Percentiles rank a stretch among this genome's conserved stretches.
Evolutionary conservation across 37 sponge, comb jelly and placozoan genomes (phyloP).

Genomic region (Chondrosia reniformis): DNA sequence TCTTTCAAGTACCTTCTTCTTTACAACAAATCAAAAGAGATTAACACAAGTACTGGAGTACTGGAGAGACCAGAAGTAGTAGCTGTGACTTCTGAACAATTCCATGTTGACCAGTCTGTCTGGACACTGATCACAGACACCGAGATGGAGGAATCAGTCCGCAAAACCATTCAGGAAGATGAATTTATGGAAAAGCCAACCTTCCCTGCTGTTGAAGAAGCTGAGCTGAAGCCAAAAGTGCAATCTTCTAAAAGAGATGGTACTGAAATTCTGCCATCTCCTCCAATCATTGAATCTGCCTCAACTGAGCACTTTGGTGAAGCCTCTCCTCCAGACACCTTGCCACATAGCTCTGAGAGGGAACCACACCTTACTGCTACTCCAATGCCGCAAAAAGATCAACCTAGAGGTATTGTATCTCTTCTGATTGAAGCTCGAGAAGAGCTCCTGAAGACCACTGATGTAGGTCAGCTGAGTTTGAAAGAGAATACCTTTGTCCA

Average conservation of each 20-base stretch:
- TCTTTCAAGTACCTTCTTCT: not conserved
- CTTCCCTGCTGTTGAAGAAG: not conserved
- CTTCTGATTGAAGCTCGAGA: too few species aligned
- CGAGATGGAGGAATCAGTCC: not conserved
- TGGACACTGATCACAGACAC: not conserved
- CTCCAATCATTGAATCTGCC: too few species aligned
- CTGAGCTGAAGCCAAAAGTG: not conserved
- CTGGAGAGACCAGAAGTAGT: constrained; percentile 13
- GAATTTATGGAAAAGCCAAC: not conserved
- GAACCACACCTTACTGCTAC: too few species aligned
- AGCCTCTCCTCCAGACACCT: too few species aligned
- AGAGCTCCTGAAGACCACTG: not conserved
- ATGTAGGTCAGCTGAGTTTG: not conserved
- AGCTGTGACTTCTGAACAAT: not conserved
- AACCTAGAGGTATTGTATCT: too few species aligned
- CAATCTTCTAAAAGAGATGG: not conserved
- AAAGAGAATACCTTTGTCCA: not conserved
- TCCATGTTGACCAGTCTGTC: not conserved
- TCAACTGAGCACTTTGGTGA: not conserved
- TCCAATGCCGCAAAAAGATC: too few species aligned
- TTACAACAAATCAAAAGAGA: not conserved
- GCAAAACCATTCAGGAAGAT: not conserved
- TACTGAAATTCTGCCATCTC: too few species aligned
- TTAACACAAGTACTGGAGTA: not conserved
- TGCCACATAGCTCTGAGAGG: too few species aligned